A percentile compares a stretch with the other conserved stretches of the same genome.
These are phyloP conservation scores for Adelosebastes latens DNA, from an alignment of 2,797 vertebrate species.

Conservation along the genomic window DNA sequence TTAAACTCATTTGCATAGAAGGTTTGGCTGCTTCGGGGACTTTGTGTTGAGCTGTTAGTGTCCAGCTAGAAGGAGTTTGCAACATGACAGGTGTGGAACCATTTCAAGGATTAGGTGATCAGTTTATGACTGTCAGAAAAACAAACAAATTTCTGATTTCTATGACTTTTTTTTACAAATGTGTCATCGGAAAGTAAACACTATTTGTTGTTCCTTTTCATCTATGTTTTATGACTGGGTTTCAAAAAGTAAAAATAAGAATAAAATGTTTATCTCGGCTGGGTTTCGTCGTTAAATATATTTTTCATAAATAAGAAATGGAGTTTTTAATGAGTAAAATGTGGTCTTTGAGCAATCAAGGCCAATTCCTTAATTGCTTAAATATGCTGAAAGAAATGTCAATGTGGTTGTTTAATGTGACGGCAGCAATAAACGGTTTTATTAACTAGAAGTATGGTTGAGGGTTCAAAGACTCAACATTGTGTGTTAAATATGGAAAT, in stretches of 20 bases:
- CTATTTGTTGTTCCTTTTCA: background rate
- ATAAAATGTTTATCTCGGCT: background rate
- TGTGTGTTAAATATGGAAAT: conserved; percentile 3
- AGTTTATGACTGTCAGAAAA: background rate
- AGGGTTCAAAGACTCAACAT: background rate
- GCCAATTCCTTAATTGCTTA: conserved; percentile 11
- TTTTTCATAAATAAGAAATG: background rate
- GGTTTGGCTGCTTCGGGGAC: background rate
- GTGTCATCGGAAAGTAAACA: background rate
- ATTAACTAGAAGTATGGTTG: background rate
- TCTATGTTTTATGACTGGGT: background rate
- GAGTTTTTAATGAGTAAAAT: background rate
- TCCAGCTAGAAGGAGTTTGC: background rate
- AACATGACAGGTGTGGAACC: background rate
- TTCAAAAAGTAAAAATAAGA: background rate
- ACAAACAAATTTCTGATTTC: background rate
- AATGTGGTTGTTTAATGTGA: background rate
- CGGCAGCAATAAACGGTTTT: background rate
- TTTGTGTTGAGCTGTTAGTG: background rate
- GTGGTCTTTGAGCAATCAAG: background rate
- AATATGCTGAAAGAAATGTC: conserved; percentile 3
- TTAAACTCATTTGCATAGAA: conserved; percentile 29
- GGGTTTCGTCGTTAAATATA: rapidly evolving
- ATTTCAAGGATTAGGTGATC: background rate
- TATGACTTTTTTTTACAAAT: background rate